Base-by-base conservation (phyloP, 2,888 invertebrate species). In the Ectemnius continuus region DNA sequence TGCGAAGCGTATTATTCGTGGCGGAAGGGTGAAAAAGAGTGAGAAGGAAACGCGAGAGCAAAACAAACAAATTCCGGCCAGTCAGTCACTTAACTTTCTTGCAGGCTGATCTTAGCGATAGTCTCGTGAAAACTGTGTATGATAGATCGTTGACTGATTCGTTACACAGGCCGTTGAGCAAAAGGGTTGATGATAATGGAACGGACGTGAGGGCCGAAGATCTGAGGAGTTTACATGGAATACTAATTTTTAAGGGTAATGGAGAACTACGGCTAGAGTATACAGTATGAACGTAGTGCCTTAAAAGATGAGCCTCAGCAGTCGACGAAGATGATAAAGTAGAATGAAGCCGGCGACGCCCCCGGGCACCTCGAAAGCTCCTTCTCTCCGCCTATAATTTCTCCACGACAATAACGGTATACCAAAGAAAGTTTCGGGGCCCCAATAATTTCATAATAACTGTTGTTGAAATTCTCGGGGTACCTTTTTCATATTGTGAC, bases 361-460 rank as follows among this genome's bases (percentile, higher is more conserved):
- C 6, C 11, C 36, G 36, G 36, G 36, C 36, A 36, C 36, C 36
- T 36, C 8, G 36, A 36, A 36, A 36, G 8, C 36, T 36, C 36
- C 36, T 8, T 11, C 36, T 36, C 8, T 36, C 36, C 36, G 36
- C 69, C 70, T 77, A 76, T 73, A 76, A 76, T 79, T 73, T 76
- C 62, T 71, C 57, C 59, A 48, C 52, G 73, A 79, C 79, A 75
- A 75, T 77, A 73, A 71, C 70, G 75, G 65, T 75, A 76, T 36
- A 68, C 67, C 66, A 75, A 70, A 70, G 71, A 78, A 75, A 36
- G 5, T 18, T 73, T 58, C 72, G 73, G 68, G 62, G 63, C 47
- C 23, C 61, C 61, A 36, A 76, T 70, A 76, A 78, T 80, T 74
- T 66, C 52, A 68, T 78, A 79, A 79, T 79, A 74, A 77, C 75